Evolutionary conservation across 1,140 invertebrate species (phyloP).

Genomic region (Pseudomyrmex cubaensis): DNA sequence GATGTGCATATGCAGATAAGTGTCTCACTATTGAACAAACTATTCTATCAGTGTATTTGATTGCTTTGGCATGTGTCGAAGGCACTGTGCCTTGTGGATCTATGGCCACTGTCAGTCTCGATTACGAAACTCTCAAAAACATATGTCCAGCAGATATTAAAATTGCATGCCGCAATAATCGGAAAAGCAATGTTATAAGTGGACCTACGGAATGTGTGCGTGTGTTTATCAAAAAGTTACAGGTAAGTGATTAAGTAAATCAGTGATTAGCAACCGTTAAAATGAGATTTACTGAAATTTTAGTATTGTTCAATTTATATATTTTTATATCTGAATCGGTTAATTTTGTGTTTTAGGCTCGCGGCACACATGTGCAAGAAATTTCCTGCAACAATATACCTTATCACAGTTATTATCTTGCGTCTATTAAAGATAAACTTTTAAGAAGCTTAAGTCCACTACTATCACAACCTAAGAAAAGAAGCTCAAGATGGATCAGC

Average conservation of each 20-base stretch:
- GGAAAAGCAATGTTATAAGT: conserved; percentile 89
- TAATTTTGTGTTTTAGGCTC: conserved; percentile 80
- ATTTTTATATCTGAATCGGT: neutral
- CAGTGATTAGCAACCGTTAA: neutral
- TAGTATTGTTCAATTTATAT: no score
- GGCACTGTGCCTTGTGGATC: conserved; percentile 90
- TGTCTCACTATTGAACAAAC: conserved; percentile 92
- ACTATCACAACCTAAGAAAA: conserved; percentile 88
- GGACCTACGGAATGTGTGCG: conserved; percentile 86
- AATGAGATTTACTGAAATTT: no score
- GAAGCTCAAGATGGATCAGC: conserved; percentile 94
- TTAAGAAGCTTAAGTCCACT: conserved; percentile 90
- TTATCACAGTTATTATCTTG: conserved; percentile 90
- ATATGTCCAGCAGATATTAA: conserved; percentile 85
- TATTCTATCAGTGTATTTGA: conserved; percentile 90
- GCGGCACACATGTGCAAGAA: conserved; percentile 91
- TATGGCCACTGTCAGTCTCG: conserved; percentile 93
- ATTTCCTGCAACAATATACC: conserved; percentile 92
- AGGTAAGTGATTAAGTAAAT: conserved; percentile 66
- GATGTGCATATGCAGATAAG: conserved; percentile 94
- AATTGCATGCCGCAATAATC: conserved; percentile 90
- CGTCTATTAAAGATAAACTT: conserved; percentile 88
- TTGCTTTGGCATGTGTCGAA: conserved; percentile 88
- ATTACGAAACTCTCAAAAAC: conserved; percentile 80
- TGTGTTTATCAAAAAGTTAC: conserved; percentile 82